Percentiles rank a stretch among this genome's conserved stretches.
Evolutionary conservation across 1,140 invertebrate species (phyloP).

Genomic region (Phenacoccus solenopsis): DNA sequence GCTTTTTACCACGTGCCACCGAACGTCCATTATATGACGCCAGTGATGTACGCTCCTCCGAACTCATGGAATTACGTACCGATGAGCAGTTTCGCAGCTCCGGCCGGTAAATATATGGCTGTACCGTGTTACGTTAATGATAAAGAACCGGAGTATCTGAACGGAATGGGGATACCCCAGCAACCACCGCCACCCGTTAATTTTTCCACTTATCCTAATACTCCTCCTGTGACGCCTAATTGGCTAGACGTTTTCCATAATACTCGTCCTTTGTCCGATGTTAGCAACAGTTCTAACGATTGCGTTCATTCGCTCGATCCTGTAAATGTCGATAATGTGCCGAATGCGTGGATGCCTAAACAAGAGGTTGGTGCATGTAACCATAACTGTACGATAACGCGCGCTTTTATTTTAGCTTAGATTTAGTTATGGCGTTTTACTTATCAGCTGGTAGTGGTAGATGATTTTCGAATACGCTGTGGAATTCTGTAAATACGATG

Average conservation of each 20-base stretch:
- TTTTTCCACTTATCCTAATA: constrained; percentile 26
- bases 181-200: constrained; percentile 28
- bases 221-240: constrained; percentile 18
- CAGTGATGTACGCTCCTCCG: background rate
- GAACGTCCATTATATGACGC: background rate
- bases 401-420: background rate
- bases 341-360: constrained; percentile 1
- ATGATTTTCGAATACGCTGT: too few species aligned
- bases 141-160: background rate
- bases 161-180: background rate
- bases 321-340: background rate
- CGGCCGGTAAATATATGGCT: constrained; percentile 4
- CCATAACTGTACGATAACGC: background rate
- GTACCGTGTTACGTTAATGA: constrained; percentile 3
- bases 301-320: background rate
- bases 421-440: too few species aligned
- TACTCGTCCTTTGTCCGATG: constrained; percentile 24
- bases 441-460: too few species aligned
- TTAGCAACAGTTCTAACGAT: constrained; percentile 11
- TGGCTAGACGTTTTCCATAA: constrained; percentile 26
- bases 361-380: background rate
- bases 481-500: too few species aligned
- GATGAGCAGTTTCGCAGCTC: background rate
- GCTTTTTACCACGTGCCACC: background rate
- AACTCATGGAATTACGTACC: background rate